A percentile compares a stretch with the other conserved stretches of the same genome.
These are phyloP conservation scores for Megaustenia siamemsis DNA, from an alignment of 2,888 invertebrate genomes.

Conservation along the genomic window DNA sequence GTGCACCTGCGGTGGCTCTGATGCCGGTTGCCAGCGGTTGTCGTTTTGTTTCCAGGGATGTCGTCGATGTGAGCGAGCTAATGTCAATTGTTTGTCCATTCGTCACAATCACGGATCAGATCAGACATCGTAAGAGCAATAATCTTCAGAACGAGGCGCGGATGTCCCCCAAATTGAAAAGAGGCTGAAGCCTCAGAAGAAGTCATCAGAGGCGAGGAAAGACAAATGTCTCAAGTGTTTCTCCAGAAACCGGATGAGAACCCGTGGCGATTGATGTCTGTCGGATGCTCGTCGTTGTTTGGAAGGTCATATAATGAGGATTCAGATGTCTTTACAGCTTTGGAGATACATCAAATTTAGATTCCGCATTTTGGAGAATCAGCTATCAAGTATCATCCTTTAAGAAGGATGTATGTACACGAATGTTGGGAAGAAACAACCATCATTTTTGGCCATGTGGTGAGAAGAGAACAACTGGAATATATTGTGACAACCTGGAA, in stretches of 20 bases:
- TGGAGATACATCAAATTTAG: neutral
- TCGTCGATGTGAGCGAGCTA: neutral
- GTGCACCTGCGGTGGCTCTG: constrained; percentile 50
- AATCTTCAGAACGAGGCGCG: neutral
- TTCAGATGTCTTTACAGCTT: neutral
- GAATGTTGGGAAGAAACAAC: no score
- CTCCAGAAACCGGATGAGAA: neutral
- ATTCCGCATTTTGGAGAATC: neutral
- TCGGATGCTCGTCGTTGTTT: neutral
- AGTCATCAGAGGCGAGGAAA: neutral
- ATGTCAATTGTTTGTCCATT: constrained; percentile 39
- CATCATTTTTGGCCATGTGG: no score
- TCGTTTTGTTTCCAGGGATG: constrained; percentile 21
- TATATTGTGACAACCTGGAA: no score
- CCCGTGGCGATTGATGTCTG: neutral
- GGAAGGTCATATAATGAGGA: neutral
- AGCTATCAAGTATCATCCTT: neutral
- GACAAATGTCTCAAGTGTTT: neutral
- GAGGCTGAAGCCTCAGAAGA: neutral
- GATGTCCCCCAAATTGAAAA: neutral
- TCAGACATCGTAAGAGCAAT: neutral
- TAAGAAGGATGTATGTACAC: no score
- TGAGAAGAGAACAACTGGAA: no score
- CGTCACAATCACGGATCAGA: neutral
- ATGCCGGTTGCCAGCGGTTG: constrained; percentile 7